Conservation (phyloP, 2,888 invertebrate genomes). For the Escarpia spicata region DNA sequence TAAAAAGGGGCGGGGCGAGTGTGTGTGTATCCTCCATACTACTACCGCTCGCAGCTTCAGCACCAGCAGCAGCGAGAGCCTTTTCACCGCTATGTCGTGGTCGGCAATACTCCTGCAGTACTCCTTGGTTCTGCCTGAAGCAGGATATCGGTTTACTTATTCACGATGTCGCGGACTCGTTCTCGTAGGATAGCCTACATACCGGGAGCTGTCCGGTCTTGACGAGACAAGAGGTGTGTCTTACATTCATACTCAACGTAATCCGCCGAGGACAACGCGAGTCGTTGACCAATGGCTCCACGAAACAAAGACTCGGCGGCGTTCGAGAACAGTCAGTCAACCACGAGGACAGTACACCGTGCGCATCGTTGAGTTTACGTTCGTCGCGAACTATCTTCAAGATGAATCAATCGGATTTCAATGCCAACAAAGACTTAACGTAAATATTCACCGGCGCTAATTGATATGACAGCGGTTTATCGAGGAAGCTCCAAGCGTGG, state of each 20-base stretch:
- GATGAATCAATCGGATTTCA: background rate
- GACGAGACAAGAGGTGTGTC: too few relatives aligned
- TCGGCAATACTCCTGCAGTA: too few relatives aligned
- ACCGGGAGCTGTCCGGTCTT: too few relatives aligned
- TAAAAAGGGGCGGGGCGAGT: too few relatives aligned
- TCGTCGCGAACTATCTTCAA: background rate
- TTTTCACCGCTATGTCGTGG: too few relatives aligned
- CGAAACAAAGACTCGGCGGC: background rate
- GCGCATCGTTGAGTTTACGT: background rate
- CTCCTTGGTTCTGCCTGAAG: too few relatives aligned
- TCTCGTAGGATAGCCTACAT: too few relatives aligned
- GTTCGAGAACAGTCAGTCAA: background rate
- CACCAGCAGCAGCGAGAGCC: too few relatives aligned
- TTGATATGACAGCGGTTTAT: background rate
- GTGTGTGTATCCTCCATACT: too few relatives aligned
- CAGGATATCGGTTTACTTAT: too few relatives aligned
- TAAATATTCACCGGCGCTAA: background rate
- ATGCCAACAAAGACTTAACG: background rate
- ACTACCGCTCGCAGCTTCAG: too few relatives aligned
- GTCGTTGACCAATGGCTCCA: background rate
- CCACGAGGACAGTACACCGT: background rate
- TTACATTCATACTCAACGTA: background rate
- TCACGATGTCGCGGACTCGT: too few relatives aligned
- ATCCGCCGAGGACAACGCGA: background rate
- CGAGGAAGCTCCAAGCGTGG: background rate